A percentile compares a stretch with the other conserved stretches of the same genome.
These are phyloP conservation scores for Apostichopus californicus DNA, from an alignment of 35 echinoderm and acorn worm genomes.

Conservation along the genomic window DNA sequence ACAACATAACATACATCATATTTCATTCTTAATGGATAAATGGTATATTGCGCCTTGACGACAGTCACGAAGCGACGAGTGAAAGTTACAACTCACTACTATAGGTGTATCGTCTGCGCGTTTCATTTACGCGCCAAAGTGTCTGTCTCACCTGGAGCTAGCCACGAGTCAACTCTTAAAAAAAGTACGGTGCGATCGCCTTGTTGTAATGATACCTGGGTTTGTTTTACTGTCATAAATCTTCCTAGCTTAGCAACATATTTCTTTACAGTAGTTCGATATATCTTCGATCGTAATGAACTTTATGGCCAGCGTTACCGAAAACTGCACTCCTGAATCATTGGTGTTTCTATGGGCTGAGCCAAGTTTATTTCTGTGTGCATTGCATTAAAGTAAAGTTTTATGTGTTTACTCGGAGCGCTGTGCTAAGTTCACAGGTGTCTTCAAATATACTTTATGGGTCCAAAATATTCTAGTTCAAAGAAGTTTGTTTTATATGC, in stretches of 20 bases:
- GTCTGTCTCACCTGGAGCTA: constrained; percentile 10
- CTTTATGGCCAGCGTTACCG: constrained; percentile 5
- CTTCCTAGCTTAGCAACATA: constrained; percentile 35
- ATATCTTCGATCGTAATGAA: constrained; percentile 12
- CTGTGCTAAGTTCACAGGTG: constrained; percentile 48
- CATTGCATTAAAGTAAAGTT: constrained; percentile 38
- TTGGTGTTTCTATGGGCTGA: background rate
- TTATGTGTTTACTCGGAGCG: constrained; percentile 32
- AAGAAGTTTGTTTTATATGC: constrained; percentile 40
- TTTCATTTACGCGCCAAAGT: background rate
- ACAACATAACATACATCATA: background rate
- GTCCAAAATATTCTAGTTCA: constrained; percentile 15
- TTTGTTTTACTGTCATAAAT: constrained; percentile 16
- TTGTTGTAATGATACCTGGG: background rate
- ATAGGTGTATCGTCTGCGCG: background rate
- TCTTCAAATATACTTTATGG: constrained; percentile 36
- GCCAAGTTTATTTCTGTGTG: constrained; percentile 39
- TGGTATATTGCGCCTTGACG: background rate
- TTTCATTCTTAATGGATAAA: background rate
- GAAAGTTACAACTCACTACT: background rate
- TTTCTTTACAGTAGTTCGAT: background rate
- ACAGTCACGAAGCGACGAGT: background rate
- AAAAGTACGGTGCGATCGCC: background rate
- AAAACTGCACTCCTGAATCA: background rate
- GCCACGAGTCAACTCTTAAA: background rate